Conservation (phyloP, 1,140 invertebrate species). For the Lamellibrachia luymesi region DNA sequence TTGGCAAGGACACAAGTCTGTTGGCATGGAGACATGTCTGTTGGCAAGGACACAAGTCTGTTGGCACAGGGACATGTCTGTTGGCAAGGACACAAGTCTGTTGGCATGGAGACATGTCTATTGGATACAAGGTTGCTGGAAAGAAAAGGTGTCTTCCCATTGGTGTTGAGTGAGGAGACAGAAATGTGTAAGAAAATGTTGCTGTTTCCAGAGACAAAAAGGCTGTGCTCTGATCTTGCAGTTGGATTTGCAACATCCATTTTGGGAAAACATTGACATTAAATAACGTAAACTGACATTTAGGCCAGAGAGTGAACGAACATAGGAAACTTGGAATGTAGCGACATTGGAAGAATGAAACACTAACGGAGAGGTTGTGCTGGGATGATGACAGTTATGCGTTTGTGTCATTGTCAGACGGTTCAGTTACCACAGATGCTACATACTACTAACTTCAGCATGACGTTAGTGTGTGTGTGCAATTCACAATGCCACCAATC, state of each 20-base stretch:
- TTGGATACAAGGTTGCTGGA: neutral
- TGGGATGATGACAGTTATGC: neutral
- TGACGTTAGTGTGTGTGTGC: neutral
- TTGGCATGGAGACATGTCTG: too few species aligned
- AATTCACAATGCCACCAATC: neutral
- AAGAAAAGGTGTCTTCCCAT: neutral
- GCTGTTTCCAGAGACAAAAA: neutral
- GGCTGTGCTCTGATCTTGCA: too few species aligned
- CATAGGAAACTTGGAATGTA: neutral
- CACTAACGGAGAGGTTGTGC: neutral
- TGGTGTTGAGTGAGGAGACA: neutral
- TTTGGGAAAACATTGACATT: neutral
- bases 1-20: too few species aligned
- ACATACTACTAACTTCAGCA: neutral
- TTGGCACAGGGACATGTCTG: neutral
- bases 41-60: too few species aligned
- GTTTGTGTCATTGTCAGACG: neutral
- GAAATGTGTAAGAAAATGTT: neutral
- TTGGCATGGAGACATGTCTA: neutral
- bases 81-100: too few species aligned
- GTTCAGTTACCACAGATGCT: neutral
- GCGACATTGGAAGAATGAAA: too few species aligned
- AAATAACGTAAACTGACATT: neutral
- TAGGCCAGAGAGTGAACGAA: neutral
- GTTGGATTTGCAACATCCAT: neutral